phyloP scores from a whole-genome alignment of 2,113 vertebrate genomes.

The Bambusicola thoracicus region DNA sequence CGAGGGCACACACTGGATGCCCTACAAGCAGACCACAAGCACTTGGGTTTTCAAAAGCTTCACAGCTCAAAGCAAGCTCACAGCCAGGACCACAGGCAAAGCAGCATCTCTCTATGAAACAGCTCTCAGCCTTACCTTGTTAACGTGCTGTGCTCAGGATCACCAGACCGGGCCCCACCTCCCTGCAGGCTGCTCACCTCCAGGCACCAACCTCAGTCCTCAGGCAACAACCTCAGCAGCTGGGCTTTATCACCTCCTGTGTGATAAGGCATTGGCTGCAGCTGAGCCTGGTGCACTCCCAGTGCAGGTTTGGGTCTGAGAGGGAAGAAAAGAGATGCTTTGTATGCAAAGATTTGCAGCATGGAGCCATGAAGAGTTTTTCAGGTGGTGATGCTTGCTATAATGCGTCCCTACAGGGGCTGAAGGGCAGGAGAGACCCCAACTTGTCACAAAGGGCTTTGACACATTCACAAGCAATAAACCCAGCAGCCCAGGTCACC shows the following conservation, averaged over 20 bases:
- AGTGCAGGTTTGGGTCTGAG: not conserved
- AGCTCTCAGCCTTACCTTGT: not conserved
- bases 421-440: not conserved
- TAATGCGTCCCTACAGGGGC: not conserved
- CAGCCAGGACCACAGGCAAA: fast-evolving
- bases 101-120: not conserved
- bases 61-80: not conserved
- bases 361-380: not conserved
- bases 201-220: not conserved
- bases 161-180: not conserved
- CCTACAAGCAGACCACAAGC: not conserved
- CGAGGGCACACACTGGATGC: fast-evolving
- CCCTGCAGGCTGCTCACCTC: not conserved
- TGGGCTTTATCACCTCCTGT: constrained; percentile 49
- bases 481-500: not conserved
- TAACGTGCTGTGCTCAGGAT: not conserved
- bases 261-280: constrained; percentile 6
- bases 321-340: not conserved
- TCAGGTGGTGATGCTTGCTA: not conserved
- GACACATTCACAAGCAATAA: not conserved
- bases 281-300: not conserved
- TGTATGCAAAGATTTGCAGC: not conserved
- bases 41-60: not conserved
- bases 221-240: not conserved
- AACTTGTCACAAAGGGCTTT: not conserved